Base-by-base conservation (phyloP, 1,140 invertebrate genomes). In the Pseudobourletiella spinata region DNA sequence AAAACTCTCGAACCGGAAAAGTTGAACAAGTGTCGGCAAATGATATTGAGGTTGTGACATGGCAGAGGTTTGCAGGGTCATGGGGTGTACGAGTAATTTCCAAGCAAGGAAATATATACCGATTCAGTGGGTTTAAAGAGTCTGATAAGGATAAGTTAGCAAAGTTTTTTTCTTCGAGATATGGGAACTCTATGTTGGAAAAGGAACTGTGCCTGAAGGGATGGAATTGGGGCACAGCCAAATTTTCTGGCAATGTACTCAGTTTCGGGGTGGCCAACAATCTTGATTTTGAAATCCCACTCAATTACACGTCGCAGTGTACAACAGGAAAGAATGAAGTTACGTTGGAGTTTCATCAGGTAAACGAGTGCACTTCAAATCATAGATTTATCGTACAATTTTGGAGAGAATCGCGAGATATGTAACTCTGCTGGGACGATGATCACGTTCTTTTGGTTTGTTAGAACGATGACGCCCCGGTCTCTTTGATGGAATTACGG, bases 251-350 rank as follows among this genome's bases (percentile, higher is more conserved):
- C 25, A 88, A 92, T 54, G 84, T 90, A 1, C 74, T 99, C 1
- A 89, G 87, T 72, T 99, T 98, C 77, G 88, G 96, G 74, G 85
- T 98, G 44, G 89, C 91, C 16, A 84, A 85, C 57, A 83, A 87
- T 59, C 86, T 88, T 22, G 89, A 89, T 0, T 99, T 99, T 81
- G 96, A 99, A 79, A 87, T 99, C 70, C 96, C 97, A 0, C 73
- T 99, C 2, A 86, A 86, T 60, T 86, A 98, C 81, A 95, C 99
- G 0, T 96, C 92, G 1, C 91, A 98, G 70, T 95, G 94, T 73
- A 92, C 85, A 2, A 90, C 90, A n/a, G 90, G 91, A 20, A 99
- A 99, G 75, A 98, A 98, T 79, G 97, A 99, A 82, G 91, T 98
- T 1, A 96, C 94, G 8, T 74, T 99, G 28, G 96, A 99, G 75